Conservation (phyloP, 1,140 invertebrate genomes). For the Tetramorium parvispinum region DNA sequence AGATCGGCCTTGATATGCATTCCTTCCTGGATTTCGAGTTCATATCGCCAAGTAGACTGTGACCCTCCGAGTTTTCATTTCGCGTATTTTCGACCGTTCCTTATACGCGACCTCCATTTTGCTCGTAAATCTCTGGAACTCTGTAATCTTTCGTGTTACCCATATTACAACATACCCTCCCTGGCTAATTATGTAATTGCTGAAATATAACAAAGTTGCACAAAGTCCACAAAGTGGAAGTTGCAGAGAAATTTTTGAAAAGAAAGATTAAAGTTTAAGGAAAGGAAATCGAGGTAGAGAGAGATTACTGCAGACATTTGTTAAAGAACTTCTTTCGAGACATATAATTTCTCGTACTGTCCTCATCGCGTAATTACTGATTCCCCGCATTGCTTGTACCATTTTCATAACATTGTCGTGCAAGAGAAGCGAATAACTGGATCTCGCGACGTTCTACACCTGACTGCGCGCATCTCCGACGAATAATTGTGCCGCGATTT, state of each 20-base stretch:
- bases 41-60: constrained; percentile 83
- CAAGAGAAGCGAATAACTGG: constrained; percentile 17
- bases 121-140: background rate
- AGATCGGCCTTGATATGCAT: constrained; percentile 84
- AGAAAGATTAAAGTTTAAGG: background rate
- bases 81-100: constrained; percentile 22
- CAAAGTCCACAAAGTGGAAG: background rate
- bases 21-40: constrained; percentile 81
- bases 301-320: background rate
- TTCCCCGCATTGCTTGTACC: background rate
- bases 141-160: background rate
- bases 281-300: background rate
- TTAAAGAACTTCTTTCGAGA: background rate
- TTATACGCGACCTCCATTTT: background rate
- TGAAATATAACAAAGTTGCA: background rate
- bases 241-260: background rate
- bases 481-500: constrained; percentile 28
- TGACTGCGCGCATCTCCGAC: background rate
- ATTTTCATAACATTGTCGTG: background rate
- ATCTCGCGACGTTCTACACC: constrained; percentile 19
- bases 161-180: background rate
- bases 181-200: background rate
- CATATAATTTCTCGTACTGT: background rate
- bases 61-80: constrained; percentile 65
- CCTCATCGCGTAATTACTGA: background rate